phyloP scores from a whole-genome alignment of 2,113 vertebrate genomes.

The Lophura nycthemera region DNA sequence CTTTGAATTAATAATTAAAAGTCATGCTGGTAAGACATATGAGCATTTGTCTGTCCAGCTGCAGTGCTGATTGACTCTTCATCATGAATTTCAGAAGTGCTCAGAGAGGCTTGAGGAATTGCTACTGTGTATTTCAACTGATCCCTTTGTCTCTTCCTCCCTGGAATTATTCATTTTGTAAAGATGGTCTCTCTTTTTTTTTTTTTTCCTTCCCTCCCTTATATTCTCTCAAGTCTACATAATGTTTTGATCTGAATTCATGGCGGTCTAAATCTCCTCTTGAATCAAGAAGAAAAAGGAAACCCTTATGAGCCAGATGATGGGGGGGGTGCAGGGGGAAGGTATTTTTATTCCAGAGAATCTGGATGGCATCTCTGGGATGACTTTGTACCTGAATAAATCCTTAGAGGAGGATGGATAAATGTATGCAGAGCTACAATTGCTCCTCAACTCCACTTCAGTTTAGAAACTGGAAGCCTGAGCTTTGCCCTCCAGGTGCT shows the following conservation, averaged over 20 bases:
- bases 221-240: background rate
- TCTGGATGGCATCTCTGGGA: background rate
- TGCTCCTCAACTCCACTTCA: background rate
- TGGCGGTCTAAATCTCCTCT: background rate
- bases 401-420: background rate
- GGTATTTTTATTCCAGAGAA: background rate
- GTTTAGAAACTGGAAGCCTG: background rate
- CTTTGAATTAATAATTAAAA: conserved; percentile 59
- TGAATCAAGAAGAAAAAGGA: background rate
- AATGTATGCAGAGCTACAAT: background rate
- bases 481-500: background rate
- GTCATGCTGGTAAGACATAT: conserved; percentile 28
- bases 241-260: background rate
- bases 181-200: background rate
- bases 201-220: background rate
- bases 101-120: background rate
- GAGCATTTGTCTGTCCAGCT: conserved; percentile 65
- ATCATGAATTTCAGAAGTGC: background rate
- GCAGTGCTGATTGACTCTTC: conserved; percentile 7
- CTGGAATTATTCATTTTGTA: background rate
- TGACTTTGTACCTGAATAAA: background rate
- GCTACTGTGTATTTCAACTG: background rate
- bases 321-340: background rate
- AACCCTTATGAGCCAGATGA: background rate
- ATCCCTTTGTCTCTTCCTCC: background rate